Conservation (phyloP, 2,797 vertebrate species). For the Perodicticus potto region DNA sequence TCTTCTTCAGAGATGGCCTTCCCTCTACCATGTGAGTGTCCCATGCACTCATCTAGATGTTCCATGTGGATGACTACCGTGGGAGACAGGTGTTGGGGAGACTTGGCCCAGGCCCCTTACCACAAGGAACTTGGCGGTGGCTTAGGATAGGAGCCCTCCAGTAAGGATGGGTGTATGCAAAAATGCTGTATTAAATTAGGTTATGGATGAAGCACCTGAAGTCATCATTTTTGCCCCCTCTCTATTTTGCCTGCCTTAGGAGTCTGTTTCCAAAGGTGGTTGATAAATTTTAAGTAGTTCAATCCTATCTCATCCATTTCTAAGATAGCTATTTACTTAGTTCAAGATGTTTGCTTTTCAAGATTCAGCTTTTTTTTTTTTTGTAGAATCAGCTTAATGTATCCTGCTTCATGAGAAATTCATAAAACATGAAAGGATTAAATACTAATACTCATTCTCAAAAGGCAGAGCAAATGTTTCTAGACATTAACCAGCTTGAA, state of each 20-base stretch:
- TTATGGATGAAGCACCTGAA: conserved; percentile 65
- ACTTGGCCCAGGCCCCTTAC: not conserved
- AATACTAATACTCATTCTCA: conserved; percentile 45
- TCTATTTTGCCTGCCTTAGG: conserved; percentile 53
- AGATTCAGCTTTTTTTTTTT: conserved; percentile 61
- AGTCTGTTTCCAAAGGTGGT: conserved; percentile 64
- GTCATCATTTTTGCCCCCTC: not conserved
- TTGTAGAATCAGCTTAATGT: conserved; percentile 15
- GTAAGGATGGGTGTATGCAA: conserved; percentile 36
- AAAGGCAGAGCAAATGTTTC: not conserved
- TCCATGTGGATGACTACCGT: not conserved
- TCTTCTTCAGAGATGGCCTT: not conserved
- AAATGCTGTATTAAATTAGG: conserved; percentile 64
- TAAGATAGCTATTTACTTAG: conserved; percentile 51
- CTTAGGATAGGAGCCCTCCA: not conserved
- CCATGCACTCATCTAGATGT: not conserved
- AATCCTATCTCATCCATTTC: conserved; percentile 40
- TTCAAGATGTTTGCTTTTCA: conserved; percentile 74
- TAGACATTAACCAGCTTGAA: conserved; percentile 69
- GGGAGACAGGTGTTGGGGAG: not conserved
- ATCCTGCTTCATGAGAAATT: conserved; percentile 72
- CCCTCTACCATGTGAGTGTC: not conserved
- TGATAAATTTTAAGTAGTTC: conserved; percentile 66
- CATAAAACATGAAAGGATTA: conserved; percentile 59
- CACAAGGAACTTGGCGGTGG: conserved; percentile 64